These are phyloP conservation scores for Tetragnatha montana DNA, from an alignment of 2,888 invertebrate species.

Conservation along the genomic window DNA sequence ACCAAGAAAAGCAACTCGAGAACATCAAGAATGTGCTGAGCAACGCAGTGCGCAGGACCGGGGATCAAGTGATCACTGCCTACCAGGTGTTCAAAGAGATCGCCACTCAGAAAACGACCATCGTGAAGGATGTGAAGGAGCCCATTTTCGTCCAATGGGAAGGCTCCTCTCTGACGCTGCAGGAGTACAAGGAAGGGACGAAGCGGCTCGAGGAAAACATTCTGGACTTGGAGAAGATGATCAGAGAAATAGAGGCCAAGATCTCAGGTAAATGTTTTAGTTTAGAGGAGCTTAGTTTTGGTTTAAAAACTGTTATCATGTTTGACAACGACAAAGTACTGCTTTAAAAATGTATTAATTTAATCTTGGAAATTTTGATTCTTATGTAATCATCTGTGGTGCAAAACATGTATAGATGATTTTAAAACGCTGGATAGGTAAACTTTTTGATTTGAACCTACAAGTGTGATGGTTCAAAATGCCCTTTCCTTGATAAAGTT, in stretches of 20 bases:
- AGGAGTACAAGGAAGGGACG: slow-evolving; percentile 52
- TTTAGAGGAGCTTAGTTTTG: neutral
- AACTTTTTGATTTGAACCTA: too few relatives aligned
- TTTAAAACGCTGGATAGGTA: too few relatives aligned
- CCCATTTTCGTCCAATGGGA: slow-evolving; percentile 54
- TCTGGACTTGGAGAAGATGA: slow-evolving; percentile 27
- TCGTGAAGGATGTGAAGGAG: neutral
- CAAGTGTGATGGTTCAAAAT: too few relatives aligned
- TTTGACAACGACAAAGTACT: neutral
- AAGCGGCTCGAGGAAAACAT: slow-evolving; percentile 34
- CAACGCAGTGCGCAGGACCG: slow-evolving; percentile 43
- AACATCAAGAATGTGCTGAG: slow-evolving; percentile 13
- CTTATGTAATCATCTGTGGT: too few relatives aligned
- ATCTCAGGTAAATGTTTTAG: slow-evolving; percentile 43
- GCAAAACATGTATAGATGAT: too few relatives aligned
- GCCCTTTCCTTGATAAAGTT: too few relatives aligned
- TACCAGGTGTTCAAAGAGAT: slow-evolving; percentile 38
- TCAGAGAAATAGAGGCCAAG: slow-evolving; percentile 37
- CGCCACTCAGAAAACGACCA: neutral
- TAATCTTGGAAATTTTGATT: too few relatives aligned
- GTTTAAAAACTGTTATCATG: neutral
- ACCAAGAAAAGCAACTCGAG: slow-evolving; percentile 34
- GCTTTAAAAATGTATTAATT: neutral
- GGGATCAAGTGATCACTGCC: slow-evolving; percentile 44
- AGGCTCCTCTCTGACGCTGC: slow-evolving; percentile 45